Percentiles rank a stretch among this genome's conserved stretches.
phyloP scores from a whole-genome alignment of 2,888 invertebrate species.

The Aproaerema taeniolella region DNA sequence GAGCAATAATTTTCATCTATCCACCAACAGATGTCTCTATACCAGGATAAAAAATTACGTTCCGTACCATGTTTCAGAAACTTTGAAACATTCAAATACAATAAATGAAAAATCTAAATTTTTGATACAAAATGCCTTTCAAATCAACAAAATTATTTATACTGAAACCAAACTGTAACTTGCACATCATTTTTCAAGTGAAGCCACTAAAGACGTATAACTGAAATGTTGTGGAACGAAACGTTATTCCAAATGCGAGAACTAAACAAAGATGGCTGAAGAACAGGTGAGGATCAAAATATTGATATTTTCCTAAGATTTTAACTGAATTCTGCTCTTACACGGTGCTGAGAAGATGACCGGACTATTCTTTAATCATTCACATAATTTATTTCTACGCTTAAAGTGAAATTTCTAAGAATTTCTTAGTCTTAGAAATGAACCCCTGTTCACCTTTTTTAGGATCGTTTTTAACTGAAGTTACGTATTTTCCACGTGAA shows the following conservation, averaged over 20 bases:
- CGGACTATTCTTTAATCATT: neutral
- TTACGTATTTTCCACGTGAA: neutral
- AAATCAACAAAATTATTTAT: too few species aligned
- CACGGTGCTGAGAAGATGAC: neutral
- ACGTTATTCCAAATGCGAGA: slow-evolving; percentile 68
- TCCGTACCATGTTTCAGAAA: too few species aligned
- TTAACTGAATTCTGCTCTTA: slow-evolving; percentile 46
- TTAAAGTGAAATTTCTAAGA: neutral
- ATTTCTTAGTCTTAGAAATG: neutral
- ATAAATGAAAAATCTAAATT: too few species aligned
- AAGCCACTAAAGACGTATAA: too few species aligned
- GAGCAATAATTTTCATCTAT: too few species aligned
- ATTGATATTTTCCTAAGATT: slow-evolving; percentile 48
- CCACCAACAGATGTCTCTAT: too few species aligned
- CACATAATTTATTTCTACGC: neutral
- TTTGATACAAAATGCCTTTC: too few species aligned
- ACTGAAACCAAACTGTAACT: too few species aligned
- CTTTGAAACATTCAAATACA: too few species aligned
- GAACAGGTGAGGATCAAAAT: slow-evolving; percentile 84
- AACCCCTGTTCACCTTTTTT: too few species aligned
- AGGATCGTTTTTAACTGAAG: neutral
- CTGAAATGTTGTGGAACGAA: slow-evolving; percentile 34
- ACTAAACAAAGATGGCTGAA: slow-evolving; percentile 85
- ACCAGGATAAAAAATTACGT: too few species aligned
- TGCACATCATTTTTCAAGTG: too few species aligned